phyloP scores from a whole-genome alignment of 2,113 vertebrate genomes.

The Pteruthius melanotis region DNA sequence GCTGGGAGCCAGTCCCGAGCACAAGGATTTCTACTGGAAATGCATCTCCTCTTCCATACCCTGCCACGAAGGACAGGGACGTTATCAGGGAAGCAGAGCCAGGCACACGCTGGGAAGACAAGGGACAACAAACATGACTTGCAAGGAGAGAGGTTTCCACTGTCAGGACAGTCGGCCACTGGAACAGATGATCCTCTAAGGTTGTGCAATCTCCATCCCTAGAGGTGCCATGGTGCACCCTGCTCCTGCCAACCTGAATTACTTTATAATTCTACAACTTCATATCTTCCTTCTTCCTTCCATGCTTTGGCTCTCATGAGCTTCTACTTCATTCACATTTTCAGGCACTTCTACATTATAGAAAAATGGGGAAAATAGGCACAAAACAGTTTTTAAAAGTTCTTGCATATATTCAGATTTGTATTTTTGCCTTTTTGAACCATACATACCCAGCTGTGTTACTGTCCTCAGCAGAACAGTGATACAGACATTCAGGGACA shows the following conservation, averaged over 20 bases:
- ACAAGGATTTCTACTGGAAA: background rate
- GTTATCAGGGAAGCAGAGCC: background rate
- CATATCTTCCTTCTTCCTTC: background rate
- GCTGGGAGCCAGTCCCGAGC: background rate
- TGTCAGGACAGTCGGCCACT: too few species aligned
- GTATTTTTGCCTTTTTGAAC: background rate
- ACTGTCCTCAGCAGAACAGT: background rate
- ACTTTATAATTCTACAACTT: background rate
- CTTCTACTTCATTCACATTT: background rate
- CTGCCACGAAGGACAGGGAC: background rate
- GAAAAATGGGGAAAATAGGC: background rate
- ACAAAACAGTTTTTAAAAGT: background rate
- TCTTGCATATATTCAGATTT: background rate
- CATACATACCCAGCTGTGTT: background rate
- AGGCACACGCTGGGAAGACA: background rate
- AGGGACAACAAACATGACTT: background rate
- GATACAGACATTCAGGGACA: background rate
- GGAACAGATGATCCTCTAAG: background rate
- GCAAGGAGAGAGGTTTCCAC: background rate
- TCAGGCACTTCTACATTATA: background rate
- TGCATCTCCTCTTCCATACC: background rate
- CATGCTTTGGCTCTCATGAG: background rate
- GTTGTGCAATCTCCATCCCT: background rate
- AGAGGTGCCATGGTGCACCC: background rate
- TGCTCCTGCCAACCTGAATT: background rate